Evolutionary conservation across 92 coral and sea anemone species (phyloP), one percentile per base, ranked within the genome.

Genomic region (Heteractis magnifica): DNA sequence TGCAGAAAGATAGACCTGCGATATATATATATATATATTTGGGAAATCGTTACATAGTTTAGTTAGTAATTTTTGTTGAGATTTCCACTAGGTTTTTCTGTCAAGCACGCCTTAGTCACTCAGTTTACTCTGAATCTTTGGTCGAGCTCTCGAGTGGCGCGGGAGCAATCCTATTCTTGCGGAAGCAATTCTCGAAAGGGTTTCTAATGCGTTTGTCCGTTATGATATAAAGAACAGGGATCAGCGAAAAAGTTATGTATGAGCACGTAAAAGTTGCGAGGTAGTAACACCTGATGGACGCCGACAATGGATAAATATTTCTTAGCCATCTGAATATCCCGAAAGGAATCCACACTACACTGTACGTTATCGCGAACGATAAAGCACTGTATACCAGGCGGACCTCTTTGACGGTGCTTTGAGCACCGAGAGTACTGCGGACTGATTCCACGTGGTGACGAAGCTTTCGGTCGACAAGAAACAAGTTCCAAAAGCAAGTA

Each of bases 291-390:
- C 51, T 53, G 20, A 55, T 53, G 8, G 72, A 26, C 4, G 72
- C 7, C 19, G 89, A 86, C 12, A 21, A 26, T 11, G 89, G 86
- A 23, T 19, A 12, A 51, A 59, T 48, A 76, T 64, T 70, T n/a
- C 78, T 75, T 14, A 81, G 62, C 13, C 52, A 79, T 19, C 89
- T 80, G 14, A 82, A 78, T 8, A 77, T 72, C 6, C 83, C 90
- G 72, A 81, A 87, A 19, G 90, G 90, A 65, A 87, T 77, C 90
- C 90, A 87, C 52, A 83, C 65, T 21, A 76, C 26, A 52, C 50
- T 49, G 59, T 87, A 78, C 0, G 87, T 49, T 21, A 75, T 53
- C 5, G 26, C 48, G 56, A 87, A 82, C 21, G 71, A 19, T 41
- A 82, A 11, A 6, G 90, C 90, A 65, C 79, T 64, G 16, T 72